Evolutionary conservation across 2,888 invertebrate genomes (phyloP).

Genomic region (Limnephilus rhombicus): DNA sequence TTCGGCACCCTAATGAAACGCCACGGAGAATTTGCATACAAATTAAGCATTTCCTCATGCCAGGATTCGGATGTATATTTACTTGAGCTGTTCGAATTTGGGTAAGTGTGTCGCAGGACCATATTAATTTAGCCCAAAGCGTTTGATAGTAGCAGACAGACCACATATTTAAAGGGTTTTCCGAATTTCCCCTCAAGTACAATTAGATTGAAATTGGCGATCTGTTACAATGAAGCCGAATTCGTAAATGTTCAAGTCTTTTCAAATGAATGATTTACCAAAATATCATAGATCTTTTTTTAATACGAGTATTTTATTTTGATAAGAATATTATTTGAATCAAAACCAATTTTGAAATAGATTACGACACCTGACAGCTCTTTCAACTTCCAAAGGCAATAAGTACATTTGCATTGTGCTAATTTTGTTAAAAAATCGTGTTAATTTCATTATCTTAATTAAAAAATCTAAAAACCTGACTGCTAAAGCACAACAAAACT

Average conservation of each 20-base stretch:
- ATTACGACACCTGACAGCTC: too few species aligned
- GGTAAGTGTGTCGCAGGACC: background rate
- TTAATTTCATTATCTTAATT: background rate
- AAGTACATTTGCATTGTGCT: too few species aligned
- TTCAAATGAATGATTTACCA: too few species aligned
- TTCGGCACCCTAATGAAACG: slow-evolving; percentile 43
- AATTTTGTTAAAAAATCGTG: background rate
- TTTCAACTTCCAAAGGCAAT: too few species aligned
- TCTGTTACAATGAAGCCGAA: background rate
- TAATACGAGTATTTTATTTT: background rate
- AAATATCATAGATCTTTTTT: background rate
- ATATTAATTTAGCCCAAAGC: background rate
- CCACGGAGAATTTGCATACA: slow-evolving; percentile 39
- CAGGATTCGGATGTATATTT: background rate
- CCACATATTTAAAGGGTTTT: background rate
- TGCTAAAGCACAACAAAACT: too few species aligned
- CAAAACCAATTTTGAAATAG: background rate
- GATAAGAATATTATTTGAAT: background rate
- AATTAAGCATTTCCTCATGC: slow-evolving; percentile 38
- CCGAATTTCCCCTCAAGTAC: background rate
- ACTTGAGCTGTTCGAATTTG: background rate
- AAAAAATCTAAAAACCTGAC: background rate
- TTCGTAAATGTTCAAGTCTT: too few species aligned
- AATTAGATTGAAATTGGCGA: background rate
- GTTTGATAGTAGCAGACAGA: background rate